phyloP scores from a whole-genome alignment of 2,888 invertebrate genomes.

The Leucophenga montana region DNA sequence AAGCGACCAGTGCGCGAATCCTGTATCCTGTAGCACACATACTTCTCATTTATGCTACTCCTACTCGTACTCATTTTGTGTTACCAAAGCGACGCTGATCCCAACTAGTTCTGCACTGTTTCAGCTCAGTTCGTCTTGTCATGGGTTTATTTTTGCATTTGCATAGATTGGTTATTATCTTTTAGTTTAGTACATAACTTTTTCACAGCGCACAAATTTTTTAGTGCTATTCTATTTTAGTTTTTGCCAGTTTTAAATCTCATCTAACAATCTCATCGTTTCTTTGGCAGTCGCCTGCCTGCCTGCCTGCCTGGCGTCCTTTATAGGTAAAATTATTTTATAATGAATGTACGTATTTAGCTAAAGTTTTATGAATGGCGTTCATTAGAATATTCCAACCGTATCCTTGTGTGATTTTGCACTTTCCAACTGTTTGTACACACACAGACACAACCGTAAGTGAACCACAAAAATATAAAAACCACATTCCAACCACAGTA shows the following conservation, averaged over 20 bases:
- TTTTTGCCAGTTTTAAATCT: slow-evolving; percentile 21
- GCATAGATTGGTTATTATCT: slow-evolving; percentile 61
- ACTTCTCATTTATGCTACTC: not conserved
- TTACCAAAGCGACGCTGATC: slow-evolving; percentile 2
- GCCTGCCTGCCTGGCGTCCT: too few relatives aligned
- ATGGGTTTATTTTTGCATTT: not conserved
- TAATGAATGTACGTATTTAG: slow-evolving; percentile 66
- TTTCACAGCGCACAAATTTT: too few relatives aligned
- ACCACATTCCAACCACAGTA: slow-evolving; percentile 63
- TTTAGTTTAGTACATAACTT: slow-evolving; percentile 57
- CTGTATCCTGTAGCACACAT: not conserved
- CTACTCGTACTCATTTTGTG: not conserved
- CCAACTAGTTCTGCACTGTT: not conserved
- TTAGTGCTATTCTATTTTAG: slow-evolving; percentile 20
- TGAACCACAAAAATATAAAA: slow-evolving; percentile 69
- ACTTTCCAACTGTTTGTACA: slow-evolving; percentile 7
- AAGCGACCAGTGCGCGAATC: slow-evolving; percentile 44
- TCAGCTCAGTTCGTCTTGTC: not conserved
- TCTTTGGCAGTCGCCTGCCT: too few relatives aligned
- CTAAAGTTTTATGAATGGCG: slow-evolving; percentile 65
- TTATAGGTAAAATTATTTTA: slow-evolving; percentile 59
- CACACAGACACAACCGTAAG: slow-evolving; percentile 43
- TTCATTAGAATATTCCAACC: slow-evolving; percentile 51
- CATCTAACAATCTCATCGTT: not conserved
- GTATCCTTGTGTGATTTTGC: slow-evolving; percentile 4